Evolutionary conservation across 2,888 invertebrate genomes (phyloP), one percentile per base, ranked within the genome.

Genomic region (Euzophera pinguis): DNA sequence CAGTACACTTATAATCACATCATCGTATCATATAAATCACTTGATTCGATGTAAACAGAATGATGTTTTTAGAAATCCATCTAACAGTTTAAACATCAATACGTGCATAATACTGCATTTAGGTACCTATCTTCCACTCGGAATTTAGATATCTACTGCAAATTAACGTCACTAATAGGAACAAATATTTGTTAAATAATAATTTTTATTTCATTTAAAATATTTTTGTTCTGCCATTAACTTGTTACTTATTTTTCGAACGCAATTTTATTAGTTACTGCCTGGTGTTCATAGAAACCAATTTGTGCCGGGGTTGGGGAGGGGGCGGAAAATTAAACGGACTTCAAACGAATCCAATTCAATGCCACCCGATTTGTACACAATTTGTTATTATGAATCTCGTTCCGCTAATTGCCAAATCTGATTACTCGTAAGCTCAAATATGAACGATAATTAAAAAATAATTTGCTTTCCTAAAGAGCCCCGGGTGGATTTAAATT

Each of bases 311-410:
- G 22, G 32, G 29, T 60, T 55, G 61, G 53, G 58, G 54, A 35
- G 52, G 55, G 59, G 54, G 49, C 43, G 56, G 51, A 55, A 66
- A 70, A 69, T 69, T 65, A 67, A 71, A 65, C 59, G 60, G 63
- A 64, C 63, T 67, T 63, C 64, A 69, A 69, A 67, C 64, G 61
- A 62, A 56, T 52, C 55, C 57, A 54, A 69, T 65, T 66, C 52
- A 62, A 69, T 69, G 63, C 57, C 55, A 58, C 59, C n/a, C 62
- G 64, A 66, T 65, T 64, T 63, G 58, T 59, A 57, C 50, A 61
- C 53, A 64, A 59, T 63, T 56, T 53, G 56, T 62, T 58, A 60
- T 60, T 50, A 42, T 54, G 59, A 56, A 55, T 51, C 57, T 54
- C 48, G 43, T 56, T 39, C 47, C 50, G 48, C 53, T 66, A 68